These are phyloP conservation scores for Spodoptera litura DNA, from an alignment of 1,140 invertebrate genomes.

Conservation along the genomic window DNA sequence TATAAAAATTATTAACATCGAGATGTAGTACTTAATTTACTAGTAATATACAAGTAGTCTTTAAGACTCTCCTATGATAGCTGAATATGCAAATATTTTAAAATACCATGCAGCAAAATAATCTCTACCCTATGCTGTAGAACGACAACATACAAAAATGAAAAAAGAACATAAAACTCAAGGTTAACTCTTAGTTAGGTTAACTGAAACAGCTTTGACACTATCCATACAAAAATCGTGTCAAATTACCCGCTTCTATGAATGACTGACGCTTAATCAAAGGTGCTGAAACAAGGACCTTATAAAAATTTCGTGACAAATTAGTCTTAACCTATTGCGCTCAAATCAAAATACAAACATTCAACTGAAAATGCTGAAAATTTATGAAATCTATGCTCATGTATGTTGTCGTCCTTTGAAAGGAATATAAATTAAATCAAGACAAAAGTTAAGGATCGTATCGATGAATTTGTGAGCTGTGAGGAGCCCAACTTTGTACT, in stretches of 20 bases:
- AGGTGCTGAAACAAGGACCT: too few species aligned
- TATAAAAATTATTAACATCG: constrained; percentile 44
- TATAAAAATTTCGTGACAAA: too few species aligned
- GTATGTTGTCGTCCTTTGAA: constrained; percentile 9
- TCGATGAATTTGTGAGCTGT: constrained; percentile 10
- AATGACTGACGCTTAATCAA: too few species aligned
- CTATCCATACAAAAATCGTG: too few species aligned
- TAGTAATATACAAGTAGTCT: constrained; percentile 39
- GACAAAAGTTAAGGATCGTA: neutral
- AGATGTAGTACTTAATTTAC: constrained; percentile 39
- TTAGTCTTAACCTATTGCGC: too few species aligned
- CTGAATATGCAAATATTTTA: constrained; percentile 36
- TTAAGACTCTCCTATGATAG: constrained; percentile 40
- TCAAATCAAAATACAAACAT: neutral
- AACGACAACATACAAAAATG: constrained; percentile 15
- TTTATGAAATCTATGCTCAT: neutral
- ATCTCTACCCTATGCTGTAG: constrained; percentile 4
- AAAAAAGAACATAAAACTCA: too few species aligned
- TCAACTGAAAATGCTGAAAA: neutral
- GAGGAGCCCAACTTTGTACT: constrained; percentile 45
- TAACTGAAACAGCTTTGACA: neutral
- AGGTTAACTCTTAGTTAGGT: too few species aligned
- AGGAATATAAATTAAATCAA: neutral
- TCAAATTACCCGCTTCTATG: too few species aligned
- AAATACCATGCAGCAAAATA: constrained; percentile 31